phyloP scores from a whole-genome alignment of 2,113 vertebrate species.

The Protomyctophum bolini region DNA sequence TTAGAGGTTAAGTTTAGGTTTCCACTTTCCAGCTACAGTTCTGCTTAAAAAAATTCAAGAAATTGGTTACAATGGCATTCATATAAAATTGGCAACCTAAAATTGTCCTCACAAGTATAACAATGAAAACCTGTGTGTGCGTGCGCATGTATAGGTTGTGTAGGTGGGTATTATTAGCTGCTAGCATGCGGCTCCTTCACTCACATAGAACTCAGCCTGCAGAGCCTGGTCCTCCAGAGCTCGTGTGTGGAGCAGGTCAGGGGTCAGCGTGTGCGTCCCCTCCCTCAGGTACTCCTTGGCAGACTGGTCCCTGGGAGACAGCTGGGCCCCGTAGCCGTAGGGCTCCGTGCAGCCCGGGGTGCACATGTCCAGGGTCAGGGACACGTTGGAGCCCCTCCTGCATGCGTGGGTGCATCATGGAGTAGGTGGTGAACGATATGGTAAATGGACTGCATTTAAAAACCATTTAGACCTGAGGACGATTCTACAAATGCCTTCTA shows the following conservation, averaged over 20 bases:
- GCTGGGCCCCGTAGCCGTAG: constrained; percentile 91
- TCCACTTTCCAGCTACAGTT: too few relatives aligned
- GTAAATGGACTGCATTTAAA: too few relatives aligned
- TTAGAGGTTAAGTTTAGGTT: too few relatives aligned
- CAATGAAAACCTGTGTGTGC: too few relatives aligned
- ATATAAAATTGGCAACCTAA: too few relatives aligned
- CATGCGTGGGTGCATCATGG: constrained; percentile 16
- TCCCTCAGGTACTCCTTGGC: constrained; percentile 91
- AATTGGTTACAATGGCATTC: too few relatives aligned
- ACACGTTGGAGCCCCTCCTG: constrained; percentile 97
- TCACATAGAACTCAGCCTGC: constrained; percentile 96
- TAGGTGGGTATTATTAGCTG: too few relatives aligned
- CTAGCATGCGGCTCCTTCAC: constrained; percentile 37
- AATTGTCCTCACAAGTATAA: too few relatives aligned
- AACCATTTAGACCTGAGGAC: too few relatives aligned
- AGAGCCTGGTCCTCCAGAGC: constrained; percentile 93
- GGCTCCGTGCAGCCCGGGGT: constrained; percentile 93
- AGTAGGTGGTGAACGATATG: too few relatives aligned
- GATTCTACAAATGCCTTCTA: neutral
- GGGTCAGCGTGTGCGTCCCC: constrained; percentile 85
- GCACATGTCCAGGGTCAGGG: constrained; percentile 97
- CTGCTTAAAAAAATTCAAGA: too few relatives aligned
- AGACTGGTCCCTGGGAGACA: constrained; percentile 92
- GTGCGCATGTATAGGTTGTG: too few relatives aligned
- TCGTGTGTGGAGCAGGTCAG: constrained; percentile 87